Conservation (phyloP, 2,888 invertebrate species). For the Rhingia campestris region DNA sequence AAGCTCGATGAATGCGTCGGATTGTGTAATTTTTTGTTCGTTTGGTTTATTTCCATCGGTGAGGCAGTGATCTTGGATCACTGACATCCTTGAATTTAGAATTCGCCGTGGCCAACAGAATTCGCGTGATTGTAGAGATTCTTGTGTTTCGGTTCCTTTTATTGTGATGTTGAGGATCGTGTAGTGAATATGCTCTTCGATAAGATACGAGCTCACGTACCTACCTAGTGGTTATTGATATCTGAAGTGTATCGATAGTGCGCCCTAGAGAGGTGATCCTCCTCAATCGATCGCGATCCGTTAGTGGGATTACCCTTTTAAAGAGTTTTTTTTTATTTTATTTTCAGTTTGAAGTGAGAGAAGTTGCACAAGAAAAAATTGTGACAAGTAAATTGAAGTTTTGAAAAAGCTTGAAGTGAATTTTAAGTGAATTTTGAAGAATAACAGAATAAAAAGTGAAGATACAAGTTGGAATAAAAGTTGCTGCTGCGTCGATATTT, state of each 20-base stretch:
- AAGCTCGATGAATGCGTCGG: slow-evolving; percentile 46
- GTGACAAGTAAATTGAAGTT: slow-evolving; percentile 15
- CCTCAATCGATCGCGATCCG: neutral
- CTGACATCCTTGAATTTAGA: slow-evolving; percentile 62
- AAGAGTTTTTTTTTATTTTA: neutral
- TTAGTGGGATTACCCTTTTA: neutral
- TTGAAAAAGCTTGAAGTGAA: slow-evolving; percentile 15
- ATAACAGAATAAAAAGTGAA: neutral
- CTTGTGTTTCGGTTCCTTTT: slow-evolving; percentile 21
- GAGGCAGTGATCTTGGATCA: slow-evolving; percentile 72
- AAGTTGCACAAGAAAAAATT: slow-evolving; percentile 12
- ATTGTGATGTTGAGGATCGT: slow-evolving; percentile 13
- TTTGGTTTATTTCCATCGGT: slow-evolving; percentile 58
- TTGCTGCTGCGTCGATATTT: slow-evolving; percentile 1
- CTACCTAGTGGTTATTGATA: neutral
- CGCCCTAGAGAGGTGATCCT: neutral
- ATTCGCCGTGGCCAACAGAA: slow-evolving; percentile 12
- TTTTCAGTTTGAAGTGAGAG: slow-evolving; percentile 26
- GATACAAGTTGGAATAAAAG: slow-evolving; percentile 24
- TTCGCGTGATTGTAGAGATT: slow-evolving; percentile 34
- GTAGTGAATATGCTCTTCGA: slow-evolving; percentile 3
- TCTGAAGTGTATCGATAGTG: neutral
- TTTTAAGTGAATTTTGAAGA: neutral
- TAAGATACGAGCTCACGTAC: too few relatives aligned
- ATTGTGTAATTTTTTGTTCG: slow-evolving; percentile 25